Evolutionary conservation across 2,888 invertebrate genomes (phyloP).

Genomic region (Cheilosia scutellata): DNA sequence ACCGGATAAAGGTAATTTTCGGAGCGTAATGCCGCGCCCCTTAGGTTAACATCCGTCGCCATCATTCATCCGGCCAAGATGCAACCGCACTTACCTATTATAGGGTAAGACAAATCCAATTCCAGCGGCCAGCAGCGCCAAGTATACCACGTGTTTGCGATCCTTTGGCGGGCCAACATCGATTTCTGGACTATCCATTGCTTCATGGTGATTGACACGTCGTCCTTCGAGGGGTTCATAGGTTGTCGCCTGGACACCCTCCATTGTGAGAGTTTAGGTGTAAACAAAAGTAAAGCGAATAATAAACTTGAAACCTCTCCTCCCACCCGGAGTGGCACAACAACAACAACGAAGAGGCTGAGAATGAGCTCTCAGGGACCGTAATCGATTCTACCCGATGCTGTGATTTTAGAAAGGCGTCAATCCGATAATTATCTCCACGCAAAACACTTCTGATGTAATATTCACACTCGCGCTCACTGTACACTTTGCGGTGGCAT

Average conservation of each 20-base stretch:
- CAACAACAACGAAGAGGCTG: neutral
- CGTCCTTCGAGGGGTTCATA: slow-evolving; percentile 83
- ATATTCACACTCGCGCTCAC: slow-evolving; percentile 62
- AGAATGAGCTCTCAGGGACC: neutral
- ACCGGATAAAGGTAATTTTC: slow-evolving; percentile 12
- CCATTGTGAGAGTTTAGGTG: slow-evolving; percentile 76
- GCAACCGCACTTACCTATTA: slow-evolving; percentile 88
- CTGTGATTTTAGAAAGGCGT: slow-evolving; percentile 9
- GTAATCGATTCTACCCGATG: slow-evolving; percentile 11
- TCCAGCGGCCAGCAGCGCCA: slow-evolving; percentile 90
- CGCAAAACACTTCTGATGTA: slow-evolving; percentile 60
- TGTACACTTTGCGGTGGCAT: slow-evolving; percentile 59
- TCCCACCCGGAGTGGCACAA: neutral
- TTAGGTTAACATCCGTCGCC: neutral
- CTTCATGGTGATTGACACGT: slow-evolving; percentile 78
- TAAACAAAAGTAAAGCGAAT: slow-evolving; percentile 30
- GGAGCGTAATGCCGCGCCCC: slow-evolving; percentile 34
- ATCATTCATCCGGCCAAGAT: too few species aligned
- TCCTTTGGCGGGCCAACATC: slow-evolving; percentile 83
- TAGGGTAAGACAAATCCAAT: slow-evolving; percentile 96
- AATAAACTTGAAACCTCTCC: slow-evolving; percentile 28
- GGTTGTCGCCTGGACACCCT: slow-evolving; percentile 82
- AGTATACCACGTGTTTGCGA: slow-evolving; percentile 82
- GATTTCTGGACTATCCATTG: slow-evolving; percentile 83
- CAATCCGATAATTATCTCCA: slow-evolving; percentile 24